Base-by-base conservation (phyloP, 2,797 vertebrate genomes). In the Apogon hyalosoma region DNA sequence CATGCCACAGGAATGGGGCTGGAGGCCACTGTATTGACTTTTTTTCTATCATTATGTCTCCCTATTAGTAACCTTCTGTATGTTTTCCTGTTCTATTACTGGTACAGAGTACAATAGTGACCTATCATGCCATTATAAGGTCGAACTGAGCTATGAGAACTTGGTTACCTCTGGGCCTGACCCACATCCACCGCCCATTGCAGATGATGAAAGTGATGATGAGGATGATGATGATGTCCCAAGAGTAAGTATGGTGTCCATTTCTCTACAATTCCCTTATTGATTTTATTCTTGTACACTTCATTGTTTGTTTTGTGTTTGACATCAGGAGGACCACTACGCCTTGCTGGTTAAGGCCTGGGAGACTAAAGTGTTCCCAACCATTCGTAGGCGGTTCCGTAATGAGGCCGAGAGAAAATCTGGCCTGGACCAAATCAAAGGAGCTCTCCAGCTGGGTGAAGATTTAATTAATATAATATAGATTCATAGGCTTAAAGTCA, bases 311-410 rank as follows among this genome's bases (percentile, higher is more conserved):
- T 43, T 62, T 39, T 68, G 18, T 72, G 38, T 77, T 51, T 77
- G 36, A 79, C 45, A 73, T 59, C 65, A 99, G 98, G 98, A 99
- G 92, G 98, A 99, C 80, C 97, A 99, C 85, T 99, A 99, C 1
- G 98, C 96, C 56, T 88, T 99, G 77, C 92, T 99, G 73, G 97
- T 99, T 46, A 99, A 99, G 92, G 98, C 98, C 8, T 99, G 98
- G 98, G 98, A 99, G 89, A 98, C 97, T 14, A 99, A 98, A 88
- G 98, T 99, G 43, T 99, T 99, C 80, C 98, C 98, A 15, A 99
- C 97, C 4, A 99, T 99, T 82, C 95, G 98, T 19, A 96, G 97
- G 73, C 94, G 98, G n/a, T 99, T 99, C 91, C 96, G 98, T 59
- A 99, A 99, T 1, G 98, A 99, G 83, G 98, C 98, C 0, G 98